Percentiles rank a stretch among this genome's conserved stretches.
phyloP scores from a whole-genome alignment of 2,797 vertebrate species.

The Luscinia megarhynchos region DNA sequence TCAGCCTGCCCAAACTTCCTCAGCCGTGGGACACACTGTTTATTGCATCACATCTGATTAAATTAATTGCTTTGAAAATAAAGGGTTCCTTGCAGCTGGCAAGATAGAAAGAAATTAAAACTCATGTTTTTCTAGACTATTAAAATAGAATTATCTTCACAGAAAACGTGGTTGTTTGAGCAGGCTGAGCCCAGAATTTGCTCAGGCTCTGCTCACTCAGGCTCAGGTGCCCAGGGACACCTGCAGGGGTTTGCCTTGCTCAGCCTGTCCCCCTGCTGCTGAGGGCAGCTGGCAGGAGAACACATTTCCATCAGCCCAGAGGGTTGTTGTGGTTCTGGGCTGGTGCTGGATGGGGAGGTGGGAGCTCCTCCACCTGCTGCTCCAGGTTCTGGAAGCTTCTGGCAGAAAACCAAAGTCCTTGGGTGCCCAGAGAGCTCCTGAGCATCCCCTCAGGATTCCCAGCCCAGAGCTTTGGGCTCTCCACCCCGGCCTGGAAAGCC shows the following conservation, averaged over 20 bases:
- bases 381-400: not conserved
- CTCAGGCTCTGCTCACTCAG: too few species aligned
- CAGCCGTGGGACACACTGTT: not conserved
- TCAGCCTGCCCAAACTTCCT: not conserved
- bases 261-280: too few species aligned
- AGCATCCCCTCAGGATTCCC: not conserved
- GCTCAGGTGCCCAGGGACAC: too few species aligned
- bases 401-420: not conserved
- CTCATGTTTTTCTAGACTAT: not conserved
- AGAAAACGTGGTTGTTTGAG: not conserved
- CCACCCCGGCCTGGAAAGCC: fast-evolving
- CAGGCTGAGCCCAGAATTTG: not conserved
- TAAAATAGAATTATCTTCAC: not conserved
- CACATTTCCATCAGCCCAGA: fast-evolving
- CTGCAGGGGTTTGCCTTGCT: too few species aligned
- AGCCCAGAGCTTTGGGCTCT: not conserved
- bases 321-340: not conserved
- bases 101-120: not conserved
- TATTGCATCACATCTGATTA: not conserved
- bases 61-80: not conserved
- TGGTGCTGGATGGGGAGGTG: not conserved
- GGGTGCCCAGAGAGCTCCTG: too few species aligned
- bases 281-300: not conserved
- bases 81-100: not conserved
- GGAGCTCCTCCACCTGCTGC: not conserved